These are phyloP conservation scores for Macrophya annulata DNA, from an alignment of 2,888 invertebrate species.

Conservation along the genomic window DNA sequence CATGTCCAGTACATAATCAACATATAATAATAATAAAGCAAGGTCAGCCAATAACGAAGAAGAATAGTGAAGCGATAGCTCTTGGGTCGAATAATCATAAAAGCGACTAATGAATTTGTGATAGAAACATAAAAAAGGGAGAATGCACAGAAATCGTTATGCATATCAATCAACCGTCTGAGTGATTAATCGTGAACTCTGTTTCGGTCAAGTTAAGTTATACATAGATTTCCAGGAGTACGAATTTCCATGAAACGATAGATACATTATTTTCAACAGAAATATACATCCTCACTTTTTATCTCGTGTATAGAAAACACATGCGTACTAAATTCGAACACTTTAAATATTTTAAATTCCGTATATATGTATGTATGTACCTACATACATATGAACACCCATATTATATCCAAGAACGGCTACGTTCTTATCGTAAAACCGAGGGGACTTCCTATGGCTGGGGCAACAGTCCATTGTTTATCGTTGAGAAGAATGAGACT, in stretches of 20 bases:
- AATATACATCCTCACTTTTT: background rate
- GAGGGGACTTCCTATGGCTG: background rate
- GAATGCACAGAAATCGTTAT: background rate
- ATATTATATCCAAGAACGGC: background rate
- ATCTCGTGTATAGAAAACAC: background rate
- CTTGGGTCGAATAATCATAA: background rate
- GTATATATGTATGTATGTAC: background rate
- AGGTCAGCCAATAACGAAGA: background rate
- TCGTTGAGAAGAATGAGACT: background rate
- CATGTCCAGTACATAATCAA: background rate
- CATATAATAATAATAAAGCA: background rate
- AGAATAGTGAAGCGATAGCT: background rate
- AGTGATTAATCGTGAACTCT: background rate
- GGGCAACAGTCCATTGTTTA: background rate
- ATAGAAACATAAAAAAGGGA: background rate
- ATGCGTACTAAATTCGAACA: background rate
- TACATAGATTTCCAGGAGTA: background rate
- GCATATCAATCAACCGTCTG: background rate
- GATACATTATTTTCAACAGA: background rate
- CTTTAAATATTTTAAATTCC: background rate
- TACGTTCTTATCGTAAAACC: background rate
- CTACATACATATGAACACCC: no score
- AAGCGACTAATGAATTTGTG: background rate
- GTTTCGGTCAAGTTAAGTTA: background rate
- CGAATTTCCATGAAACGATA: background rate